A percentile compares a stretch with the other conserved stretches of the same genome.
These are phyloP conservation scores for Rhombomys opimus DNA, from an alignment of 2,113 vertebrate species.

Conservation along the genomic window DNA sequence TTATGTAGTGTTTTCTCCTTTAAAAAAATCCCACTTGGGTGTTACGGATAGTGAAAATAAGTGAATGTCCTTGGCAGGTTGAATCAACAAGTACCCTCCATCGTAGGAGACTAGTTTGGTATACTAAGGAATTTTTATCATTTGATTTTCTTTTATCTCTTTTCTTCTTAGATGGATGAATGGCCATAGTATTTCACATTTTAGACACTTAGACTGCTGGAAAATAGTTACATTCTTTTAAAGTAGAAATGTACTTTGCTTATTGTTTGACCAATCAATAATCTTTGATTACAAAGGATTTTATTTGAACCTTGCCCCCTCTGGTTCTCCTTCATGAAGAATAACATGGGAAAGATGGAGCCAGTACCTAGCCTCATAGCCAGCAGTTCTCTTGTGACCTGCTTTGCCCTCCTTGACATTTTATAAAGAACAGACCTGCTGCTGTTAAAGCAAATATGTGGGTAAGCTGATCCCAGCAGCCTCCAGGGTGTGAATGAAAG, in stretches of 20 bases:
- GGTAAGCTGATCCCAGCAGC: not conserved
- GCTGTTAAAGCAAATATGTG: not conserved
- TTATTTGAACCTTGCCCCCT: not conserved
- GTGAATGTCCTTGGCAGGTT: conserved; percentile 69
- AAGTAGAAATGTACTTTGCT: not conserved
- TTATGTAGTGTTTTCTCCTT: not conserved
- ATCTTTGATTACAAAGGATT: conserved; percentile 20
- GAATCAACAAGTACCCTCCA: conserved; percentile 11
- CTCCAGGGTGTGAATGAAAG: not conserved
- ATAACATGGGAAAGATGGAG: not conserved
- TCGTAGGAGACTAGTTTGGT: conserved; percentile 45
- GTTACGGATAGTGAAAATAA: conserved; percentile 75
- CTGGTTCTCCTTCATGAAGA: fast-evolving
- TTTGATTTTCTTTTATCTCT: conserved; percentile 57
- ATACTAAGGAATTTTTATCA: not conserved
- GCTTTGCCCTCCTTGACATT: not conserved
- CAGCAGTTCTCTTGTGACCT: not conserved
- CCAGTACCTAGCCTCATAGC: not conserved
- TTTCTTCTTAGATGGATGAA: conserved; percentile 21
- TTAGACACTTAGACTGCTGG: not conserved
- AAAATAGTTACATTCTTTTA: conserved; percentile 41
- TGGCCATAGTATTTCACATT: not conserved
- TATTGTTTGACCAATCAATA: not conserved
- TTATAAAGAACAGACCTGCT: conserved; percentile 20
- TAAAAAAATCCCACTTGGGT: not conserved